Conservation (phyloP, 2,113 vertebrate genomes). For the Apodemus speciosus region DNA sequence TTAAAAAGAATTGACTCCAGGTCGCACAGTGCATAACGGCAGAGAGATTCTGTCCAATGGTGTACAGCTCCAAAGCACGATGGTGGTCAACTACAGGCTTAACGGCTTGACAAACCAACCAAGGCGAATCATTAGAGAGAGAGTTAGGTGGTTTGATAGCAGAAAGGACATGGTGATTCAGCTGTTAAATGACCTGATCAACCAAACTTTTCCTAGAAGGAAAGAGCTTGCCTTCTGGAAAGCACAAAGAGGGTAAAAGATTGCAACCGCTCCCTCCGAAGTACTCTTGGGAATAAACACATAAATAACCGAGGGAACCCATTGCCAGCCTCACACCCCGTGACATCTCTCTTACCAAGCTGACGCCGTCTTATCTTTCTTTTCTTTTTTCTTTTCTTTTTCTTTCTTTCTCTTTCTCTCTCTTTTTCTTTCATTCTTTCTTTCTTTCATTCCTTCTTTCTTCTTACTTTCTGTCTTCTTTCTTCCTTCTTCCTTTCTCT, state of each 20-base stretch:
- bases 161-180: background rate
- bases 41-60: background rate
- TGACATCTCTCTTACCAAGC: background rate
- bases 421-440: accelerated
- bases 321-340: background rate
- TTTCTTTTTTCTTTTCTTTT: background rate
- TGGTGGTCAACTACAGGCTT: background rate
- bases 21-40: background rate
- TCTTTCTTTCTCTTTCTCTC: accelerated
- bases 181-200: background rate
- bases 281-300: background rate
- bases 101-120: background rate
- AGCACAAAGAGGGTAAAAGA: background rate
- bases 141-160: background rate
- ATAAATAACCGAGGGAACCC: background rate
- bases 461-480: background rate
- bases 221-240: conserved; percentile 11
- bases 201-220: background rate
- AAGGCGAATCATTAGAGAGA: background rate
- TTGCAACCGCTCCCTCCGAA: background rate
- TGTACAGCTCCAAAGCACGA: background rate
- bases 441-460: accelerated
- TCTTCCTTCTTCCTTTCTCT: accelerated
- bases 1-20: background rate
- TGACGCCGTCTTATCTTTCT: background rate